Evolutionary conservation across 2,888 invertebrate species (phyloP), one percentile per base, ranked within the genome.

Genomic region (Prosopocoilus inquinatus): DNA sequence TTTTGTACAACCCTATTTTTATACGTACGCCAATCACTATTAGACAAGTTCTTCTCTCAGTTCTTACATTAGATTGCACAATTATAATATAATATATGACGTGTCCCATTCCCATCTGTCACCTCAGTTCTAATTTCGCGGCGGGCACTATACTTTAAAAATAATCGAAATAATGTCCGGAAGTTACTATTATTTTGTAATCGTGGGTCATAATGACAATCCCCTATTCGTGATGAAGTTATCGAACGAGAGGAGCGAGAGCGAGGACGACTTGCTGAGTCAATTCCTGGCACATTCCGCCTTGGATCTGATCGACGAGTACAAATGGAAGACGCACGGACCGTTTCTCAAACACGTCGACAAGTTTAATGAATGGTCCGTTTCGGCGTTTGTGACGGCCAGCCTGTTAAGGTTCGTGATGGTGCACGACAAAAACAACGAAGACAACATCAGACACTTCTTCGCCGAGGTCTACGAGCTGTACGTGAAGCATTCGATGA

Each of bases 291-390:
- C 96, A 0, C 96, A 96, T 73, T 94, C 96, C 20, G 91, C 96
- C 0, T 75, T 96, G 44, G 96, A 96, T 75, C 80, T 96, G 47
- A 91, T 97, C 0, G 96, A 97, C 72, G 96, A 96, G 70, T 93
- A 94, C 72, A 90, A 94, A 82, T 92, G 94, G 91, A 90, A 90
- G 69, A 91, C 90, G 1, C 88, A 88, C 13, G 91, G 88, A 68
- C 95, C 94, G 84, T 94, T 96, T 74, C 80, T 97, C 5, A 96
- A 95, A 77, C 89, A 90, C 13, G 90, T 96, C 0, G 96, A 96
- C 72, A 94, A 96, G 71, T 97, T 97, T 73, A 97, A 97, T 78
- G 96, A 97, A 71, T 96, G 96, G 96, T 92, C 90, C 77, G 96
- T 97, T 4, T 95, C 95, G 0, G 95, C 96, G 1, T 97, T 96